These are phyloP conservation scores for Acronicta aceris DNA, from an alignment of 2,888 invertebrate species.

Conservation along the genomic window DNA sequence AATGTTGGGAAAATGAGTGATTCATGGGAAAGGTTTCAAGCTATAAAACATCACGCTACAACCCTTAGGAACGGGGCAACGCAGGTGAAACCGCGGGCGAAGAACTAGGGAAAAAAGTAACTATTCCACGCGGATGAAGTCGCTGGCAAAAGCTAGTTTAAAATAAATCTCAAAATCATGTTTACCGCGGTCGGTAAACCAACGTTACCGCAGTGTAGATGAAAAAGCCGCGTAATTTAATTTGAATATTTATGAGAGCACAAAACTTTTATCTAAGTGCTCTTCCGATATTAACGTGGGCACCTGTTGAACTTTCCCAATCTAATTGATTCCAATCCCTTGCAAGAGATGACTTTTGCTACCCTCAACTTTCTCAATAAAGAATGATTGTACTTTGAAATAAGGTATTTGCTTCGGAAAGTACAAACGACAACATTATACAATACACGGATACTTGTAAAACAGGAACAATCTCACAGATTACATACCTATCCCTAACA, in stretches of 20 bases:
- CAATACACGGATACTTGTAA: too few species aligned
- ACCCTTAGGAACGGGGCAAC: too few species aligned
- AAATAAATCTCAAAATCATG: conserved; percentile 30
- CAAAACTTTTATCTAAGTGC: conserved; percentile 28
- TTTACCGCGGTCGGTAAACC: conserved; percentile 17
- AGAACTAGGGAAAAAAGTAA: too few species aligned
- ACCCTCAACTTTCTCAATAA: not conserved
- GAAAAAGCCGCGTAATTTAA: conserved; percentile 33
- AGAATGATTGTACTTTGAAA: not conserved
- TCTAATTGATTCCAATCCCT: conserved; percentile 21
- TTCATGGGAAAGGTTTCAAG: too few species aligned
- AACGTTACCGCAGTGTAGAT: conserved; percentile 10
- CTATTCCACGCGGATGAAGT: too few species aligned
- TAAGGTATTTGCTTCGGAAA: not conserved
- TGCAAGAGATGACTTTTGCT: not conserved
- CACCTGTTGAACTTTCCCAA: conserved; percentile 51
- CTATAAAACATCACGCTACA: too few species aligned
- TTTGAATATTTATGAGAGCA: conserved; percentile 52
- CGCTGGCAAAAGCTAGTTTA: too few species aligned
- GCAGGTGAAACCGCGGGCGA: too few species aligned
- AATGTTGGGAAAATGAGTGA: too few species aligned
- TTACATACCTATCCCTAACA: too few species aligned
- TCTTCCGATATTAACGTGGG: conserved; percentile 40
- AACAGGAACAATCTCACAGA: too few species aligned
- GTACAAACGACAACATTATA: not conserved